A percentile compares a stretch with the other conserved stretches of the same genome.
Conservation (phyloP, 2,888 invertebrate genomes). For the Bombylius discolor region DNA sequence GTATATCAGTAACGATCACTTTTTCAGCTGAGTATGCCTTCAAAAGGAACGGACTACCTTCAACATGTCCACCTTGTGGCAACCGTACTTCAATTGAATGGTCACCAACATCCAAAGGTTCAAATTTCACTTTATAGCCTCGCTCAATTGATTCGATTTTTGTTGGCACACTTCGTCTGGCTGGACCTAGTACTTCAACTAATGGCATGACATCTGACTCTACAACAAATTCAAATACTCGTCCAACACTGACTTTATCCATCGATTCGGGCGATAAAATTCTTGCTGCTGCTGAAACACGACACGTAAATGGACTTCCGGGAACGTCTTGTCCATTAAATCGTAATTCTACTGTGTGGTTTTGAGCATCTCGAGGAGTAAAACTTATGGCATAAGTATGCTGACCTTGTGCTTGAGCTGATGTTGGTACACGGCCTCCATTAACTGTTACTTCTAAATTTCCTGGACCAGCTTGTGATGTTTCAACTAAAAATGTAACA, state of each 20-base stretch:
- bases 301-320: conserved; percentile 46
- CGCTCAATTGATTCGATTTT: conserved; percentile 37
- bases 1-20: conserved; percentile 90
- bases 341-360: conserved; percentile 85
- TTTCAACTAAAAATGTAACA: conserved; percentile 90
- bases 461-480: conserved; percentile 95
- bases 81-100: conserved; percentile 70
- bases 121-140: conserved; percentile 53
- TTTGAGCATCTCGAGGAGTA: conserved; percentile 79
- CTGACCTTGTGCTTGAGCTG: conserved; percentile 91
- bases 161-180: conserved; percentile 55
- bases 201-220: conserved; percentile 72
- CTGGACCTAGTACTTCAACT: conserved; percentile 68
- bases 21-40: conserved; percentile 92
- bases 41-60: conserved; percentile 88
- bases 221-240: conserved; percentile 70
- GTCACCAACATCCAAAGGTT: conserved; percentile 83
- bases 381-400: conserved; percentile 95
- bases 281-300: conserved; percentile 63
- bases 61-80: conserved; percentile 63
- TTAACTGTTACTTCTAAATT: conserved; percentile 98
- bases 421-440: conserved; percentile 91
- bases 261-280: conserved; percentile 72
- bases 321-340: conserved; percentile 96
- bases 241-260: conserved; percentile 81